These are phyloP conservation scores for Epistrophe grossulariae DNA, from an alignment of 2,888 invertebrate species.

Conservation along the genomic window DNA sequence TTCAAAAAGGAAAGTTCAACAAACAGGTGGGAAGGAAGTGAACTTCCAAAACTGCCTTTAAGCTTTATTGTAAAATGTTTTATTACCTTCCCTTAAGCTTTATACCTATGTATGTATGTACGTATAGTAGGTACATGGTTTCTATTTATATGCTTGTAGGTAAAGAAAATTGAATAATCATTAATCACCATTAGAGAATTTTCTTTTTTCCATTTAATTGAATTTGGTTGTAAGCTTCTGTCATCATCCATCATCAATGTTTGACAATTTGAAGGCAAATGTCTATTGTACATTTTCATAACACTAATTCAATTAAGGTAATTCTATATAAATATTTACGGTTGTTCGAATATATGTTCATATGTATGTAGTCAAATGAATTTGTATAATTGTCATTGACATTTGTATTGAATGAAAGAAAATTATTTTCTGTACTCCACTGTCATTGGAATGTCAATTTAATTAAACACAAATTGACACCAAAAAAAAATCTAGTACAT, in stretches of 20 bases:
- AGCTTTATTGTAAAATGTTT: background rate
- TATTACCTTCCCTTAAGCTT: background rate
- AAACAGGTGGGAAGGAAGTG: slow-evolving; percentile 40
- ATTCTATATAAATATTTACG: slow-evolving; percentile 46
- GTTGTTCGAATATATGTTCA: background rate
- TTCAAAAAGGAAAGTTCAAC: slow-evolving; percentile 44
- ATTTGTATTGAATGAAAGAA: slow-evolving; percentile 19
- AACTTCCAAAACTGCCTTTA: slow-evolving; percentile 23
- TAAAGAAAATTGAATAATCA: slow-evolving; percentile 34
- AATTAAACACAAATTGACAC: slow-evolving; percentile 42
- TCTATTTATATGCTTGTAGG: background rate
- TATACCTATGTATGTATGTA: background rate
- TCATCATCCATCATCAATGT: slow-evolving; percentile 33
- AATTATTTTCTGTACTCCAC: background rate
- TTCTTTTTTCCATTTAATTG: slow-evolving; percentile 37
- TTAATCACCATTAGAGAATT: background rate
- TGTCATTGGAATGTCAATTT: slow-evolving; percentile 31
- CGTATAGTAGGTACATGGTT: background rate
- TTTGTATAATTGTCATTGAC: slow-evolving; percentile 45
- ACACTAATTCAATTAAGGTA: slow-evolving; percentile 59
- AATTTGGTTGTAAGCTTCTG: slow-evolving; percentile 43
- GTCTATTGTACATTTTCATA: slow-evolving; percentile 1
- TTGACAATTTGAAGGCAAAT: slow-evolving; percentile 37
- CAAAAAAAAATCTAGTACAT: slow-evolving; percentile 37
- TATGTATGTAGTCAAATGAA: no score